Evolutionary conservation across 2,888 invertebrate species (phyloP).

Genomic region (Drosophila melanosoma): DNA sequence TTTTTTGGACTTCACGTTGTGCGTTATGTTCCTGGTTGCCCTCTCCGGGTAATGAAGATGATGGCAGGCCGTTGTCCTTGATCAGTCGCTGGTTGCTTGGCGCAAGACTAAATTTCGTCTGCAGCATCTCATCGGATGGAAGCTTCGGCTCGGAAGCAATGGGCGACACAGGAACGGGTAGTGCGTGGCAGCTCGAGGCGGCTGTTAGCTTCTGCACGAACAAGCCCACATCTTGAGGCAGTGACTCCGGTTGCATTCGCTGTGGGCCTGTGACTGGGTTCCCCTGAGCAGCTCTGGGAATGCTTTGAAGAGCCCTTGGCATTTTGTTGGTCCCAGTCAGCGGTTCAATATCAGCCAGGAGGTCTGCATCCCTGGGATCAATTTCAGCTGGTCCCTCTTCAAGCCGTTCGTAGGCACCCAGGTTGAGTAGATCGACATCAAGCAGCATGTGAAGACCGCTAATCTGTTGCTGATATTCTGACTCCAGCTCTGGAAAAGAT

Average conservation of each 20-base stretch:
- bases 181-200: too few relatives aligned
- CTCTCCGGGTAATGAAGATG: neutral
- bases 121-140: neutral
- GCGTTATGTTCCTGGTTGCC: neutral
- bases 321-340: conserved; percentile 8
- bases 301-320: neutral
- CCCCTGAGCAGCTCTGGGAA: too few relatives aligned
- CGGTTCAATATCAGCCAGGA: conserved; percentile 37
- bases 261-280: too few relatives aligned
- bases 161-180: neutral
- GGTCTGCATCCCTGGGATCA: conserved; percentile 29
- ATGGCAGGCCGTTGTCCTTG: neutral
- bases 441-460: conserved; percentile 56
- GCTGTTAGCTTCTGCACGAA: neutral
- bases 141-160: neutral
- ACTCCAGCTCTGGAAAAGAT: conserved; percentile 35
- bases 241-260: neutral
- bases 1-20: neutral
- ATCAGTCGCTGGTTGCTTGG: neutral
- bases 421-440: conserved; percentile 50
- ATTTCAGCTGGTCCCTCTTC: conserved; percentile 3
- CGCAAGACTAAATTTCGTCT: neutral
- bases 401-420: conserved; percentile 2
- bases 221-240: neutral
- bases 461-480: conserved; percentile 15